Conservation (phyloP, 1,140 invertebrate genomes). For the Manduca sexta region DNA sequence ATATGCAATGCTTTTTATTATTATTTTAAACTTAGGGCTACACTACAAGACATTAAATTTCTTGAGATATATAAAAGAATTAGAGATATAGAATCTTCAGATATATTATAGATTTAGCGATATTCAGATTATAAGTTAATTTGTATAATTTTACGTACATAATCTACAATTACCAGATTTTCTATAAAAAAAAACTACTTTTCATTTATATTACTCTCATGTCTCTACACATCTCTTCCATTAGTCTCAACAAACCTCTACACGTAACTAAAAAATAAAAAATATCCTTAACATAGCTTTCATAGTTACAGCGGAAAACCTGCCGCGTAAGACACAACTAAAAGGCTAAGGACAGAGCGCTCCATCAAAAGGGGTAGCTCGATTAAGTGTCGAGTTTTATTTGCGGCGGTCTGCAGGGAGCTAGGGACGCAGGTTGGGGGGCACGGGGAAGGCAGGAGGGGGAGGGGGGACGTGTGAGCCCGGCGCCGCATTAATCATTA, state of each 20-base stretch:
- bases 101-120: too few species aligned
- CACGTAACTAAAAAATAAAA: too few species aligned
- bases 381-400: conserved; percentile 70
- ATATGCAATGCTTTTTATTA: too few species aligned
- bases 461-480: conserved; percentile 48
- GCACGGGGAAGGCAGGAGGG: conserved; percentile 42
- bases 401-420: conserved; percentile 26
- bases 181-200: too few species aligned
- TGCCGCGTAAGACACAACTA: conserved; percentile 7
- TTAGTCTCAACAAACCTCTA: too few species aligned
- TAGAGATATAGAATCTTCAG: background rate
- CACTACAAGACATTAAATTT: background rate
- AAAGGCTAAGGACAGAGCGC: conserved; percentile 44
- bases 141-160: too few species aligned
- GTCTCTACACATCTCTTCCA: too few species aligned
- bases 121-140: too few species aligned
- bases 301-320: background rate
- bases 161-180: too few species aligned
- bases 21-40: too few species aligned
- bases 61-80: background rate
- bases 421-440: conserved; percentile 23
- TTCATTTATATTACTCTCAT: too few species aligned
- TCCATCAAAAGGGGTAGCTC: conserved; percentile 68
- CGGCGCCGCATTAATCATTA: conserved; percentile 71
- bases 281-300: too few species aligned